Evolutionary conservation across 2,797 vertebrate genomes (phyloP), one percentile per base, ranked within the genome.

Genomic region (Lithobates pipiens): DNA sequence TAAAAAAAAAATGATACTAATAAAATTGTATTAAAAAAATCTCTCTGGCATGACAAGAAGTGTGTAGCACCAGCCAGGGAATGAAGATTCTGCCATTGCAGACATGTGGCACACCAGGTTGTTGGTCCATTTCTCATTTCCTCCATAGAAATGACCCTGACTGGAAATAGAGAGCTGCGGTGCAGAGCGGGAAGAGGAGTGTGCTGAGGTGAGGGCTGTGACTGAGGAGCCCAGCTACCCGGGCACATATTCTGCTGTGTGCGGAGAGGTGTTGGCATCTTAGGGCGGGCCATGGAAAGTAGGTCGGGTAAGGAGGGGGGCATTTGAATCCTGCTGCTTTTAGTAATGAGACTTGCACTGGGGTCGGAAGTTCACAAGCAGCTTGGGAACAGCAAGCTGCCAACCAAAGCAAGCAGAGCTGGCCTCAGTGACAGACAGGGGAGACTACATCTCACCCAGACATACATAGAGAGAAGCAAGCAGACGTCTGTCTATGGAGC

Each of bases 311-410:
- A 69, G 46, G 68, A 71, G 68, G 83, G 76, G 81, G 69, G 57
- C 21, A 36, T 50, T 88, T 89, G 90, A 90, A 91, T 92, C 90
- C 90, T 90, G 88, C 90, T 89, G 89, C 89, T 91, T 93, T 90
- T 91, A 91, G 91, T 90, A 92, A 93, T 92, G 91, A 91, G 91
- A 91, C 89, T 76, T 92, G 91, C 91, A 88, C 76, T 27, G 83
- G 87, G 89, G 91, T 93, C 2, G 0, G 89, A 92, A 92, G 93
- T 91, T 91, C 91, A 91, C 88, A 76, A 87, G 0, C 83, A 89
- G 88, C 89, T 68, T 54, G 80, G 87, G 88, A 90, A 88, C 76
- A 83, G 81, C 76, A 83, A 76, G 84, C 84, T 39, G 72, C 46
- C 72, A 85, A 70, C 46, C 72, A 85, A 76, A 81, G 63, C 34